Evolutionary conservation across 2,888 invertebrate genomes (phyloP).

Genomic region (Abrostola triplasia): DNA sequence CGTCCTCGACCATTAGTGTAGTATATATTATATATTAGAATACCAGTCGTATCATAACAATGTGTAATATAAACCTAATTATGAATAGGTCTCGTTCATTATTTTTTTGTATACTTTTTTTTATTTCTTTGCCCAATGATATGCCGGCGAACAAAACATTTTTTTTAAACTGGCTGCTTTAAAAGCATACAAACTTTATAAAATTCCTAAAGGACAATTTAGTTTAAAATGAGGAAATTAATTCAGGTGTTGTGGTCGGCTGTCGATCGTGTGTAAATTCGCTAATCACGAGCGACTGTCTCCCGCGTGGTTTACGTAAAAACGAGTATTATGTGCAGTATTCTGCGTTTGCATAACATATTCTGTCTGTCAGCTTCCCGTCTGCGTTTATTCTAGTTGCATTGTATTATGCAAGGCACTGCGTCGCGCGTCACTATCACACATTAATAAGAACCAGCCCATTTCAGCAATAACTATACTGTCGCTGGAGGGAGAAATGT

Average conservation of each 20-base stretch:
- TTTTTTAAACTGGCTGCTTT: no score
- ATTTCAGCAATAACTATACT: conserved; percentile 50
- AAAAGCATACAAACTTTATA: background rate
- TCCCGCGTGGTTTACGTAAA: conserved; percentile 43
- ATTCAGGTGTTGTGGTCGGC: conserved; percentile 3
- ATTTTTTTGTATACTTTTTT: background rate
- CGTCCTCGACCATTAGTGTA: background rate
- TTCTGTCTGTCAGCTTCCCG: conserved; percentile 57
- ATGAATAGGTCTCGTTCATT: background rate
- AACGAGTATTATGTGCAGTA: conserved; percentile 42
- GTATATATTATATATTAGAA: background rate
- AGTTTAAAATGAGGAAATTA: background rate
- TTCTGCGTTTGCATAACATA: conserved; percentile 57
- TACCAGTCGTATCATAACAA: background rate
- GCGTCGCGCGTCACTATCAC: conserved; percentile 36
- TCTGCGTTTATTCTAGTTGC: conserved; percentile 49
- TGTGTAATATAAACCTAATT: background rate
- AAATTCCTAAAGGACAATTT: conserved; percentile 11
- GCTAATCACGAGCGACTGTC: conserved; percentile 10
- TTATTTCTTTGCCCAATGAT: background rate
- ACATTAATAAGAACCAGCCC: conserved; percentile 40
- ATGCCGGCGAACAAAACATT: background rate
- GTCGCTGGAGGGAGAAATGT: conserved; percentile 56
- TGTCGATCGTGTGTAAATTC: conserved; percentile 20
- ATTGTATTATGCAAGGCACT: conserved; percentile 53